Base-by-base conservation (phyloP, 2,888 invertebrate species). In the Drosophila ezoana region DNA sequence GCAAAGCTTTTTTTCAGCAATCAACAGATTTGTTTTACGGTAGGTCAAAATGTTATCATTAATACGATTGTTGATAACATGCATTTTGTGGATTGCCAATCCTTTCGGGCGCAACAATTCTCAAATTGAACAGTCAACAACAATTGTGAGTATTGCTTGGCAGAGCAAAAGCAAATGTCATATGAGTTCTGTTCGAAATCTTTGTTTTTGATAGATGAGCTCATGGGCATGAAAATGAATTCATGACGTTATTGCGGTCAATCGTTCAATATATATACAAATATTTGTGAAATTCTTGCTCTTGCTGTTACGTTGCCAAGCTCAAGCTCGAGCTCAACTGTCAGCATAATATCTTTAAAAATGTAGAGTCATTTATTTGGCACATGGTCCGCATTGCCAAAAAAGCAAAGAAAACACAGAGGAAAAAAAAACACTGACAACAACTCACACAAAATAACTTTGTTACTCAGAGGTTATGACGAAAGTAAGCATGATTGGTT, bases 321-420 rank as follows among this genome's bases (percentile, higher is more conserved):
- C 79, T 81, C 48, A 57, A 72, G 16, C 67, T 71, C 76, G 67
- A 83, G 81, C 79, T 76, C 48, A 54, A 72, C 72, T 81, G 82
- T 84, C 85, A 87, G 71, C 82, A 68, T 65, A 78, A 87, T 84
- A 73, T 73, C 77, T 84, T 81, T 66, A 87, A 83, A 83, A 87
- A 84, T 84, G 87, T 84, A 58, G 58, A 87, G 87, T 87, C 85
- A 84, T 83, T 87, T 83, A 71, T 81, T 73, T 81, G 79, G 79
- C 76, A 76, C 78, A 75, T 77, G 77, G 68, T 61, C 59, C 47
- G 83, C 64, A 85, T 75, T 49, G 76, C 83, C 72, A 83, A 80
- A 66, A 72, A 62, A 20, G 28, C 28, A 28, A 28, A 28, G 8
- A 28, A 28, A 28, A 28, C 8, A 28, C 16, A n/a, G 16, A 35